Conservation (phyloP, 2,888 invertebrate genomes). For the Netelia melanura region DNA sequence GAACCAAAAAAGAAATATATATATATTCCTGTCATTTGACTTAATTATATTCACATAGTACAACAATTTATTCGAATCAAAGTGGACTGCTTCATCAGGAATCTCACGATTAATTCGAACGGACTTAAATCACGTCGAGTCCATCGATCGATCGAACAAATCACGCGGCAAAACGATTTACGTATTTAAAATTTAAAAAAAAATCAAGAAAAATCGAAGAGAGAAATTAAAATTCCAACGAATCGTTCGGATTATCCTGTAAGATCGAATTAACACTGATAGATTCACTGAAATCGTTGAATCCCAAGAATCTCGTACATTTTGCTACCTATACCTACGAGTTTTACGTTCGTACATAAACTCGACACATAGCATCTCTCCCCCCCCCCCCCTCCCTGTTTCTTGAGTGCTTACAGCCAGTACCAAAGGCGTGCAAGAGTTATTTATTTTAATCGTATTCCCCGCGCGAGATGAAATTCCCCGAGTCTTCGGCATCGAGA, state of each 20-base stretch:
- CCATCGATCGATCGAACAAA: constrained; percentile 1
- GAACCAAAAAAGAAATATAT: not conserved
- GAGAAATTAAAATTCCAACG: constrained; percentile 51
- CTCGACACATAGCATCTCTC: not conserved
- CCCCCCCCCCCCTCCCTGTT: not conserved
- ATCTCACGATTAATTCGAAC: not conserved
- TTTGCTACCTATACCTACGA: constrained; percentile 37
- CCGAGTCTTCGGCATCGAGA: constrained; percentile 52
- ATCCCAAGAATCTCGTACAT: constrained; percentile 57
- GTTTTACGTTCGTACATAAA: constrained; percentile 22
- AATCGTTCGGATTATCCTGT: constrained; percentile 36
- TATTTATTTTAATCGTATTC: constrained; percentile 71
- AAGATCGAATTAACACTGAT: constrained; percentile 42
- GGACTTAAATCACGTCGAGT: not conserved
- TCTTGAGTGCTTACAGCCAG: constrained; percentile 31
- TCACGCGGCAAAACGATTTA: not conserved
- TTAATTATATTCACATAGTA: not conserved
- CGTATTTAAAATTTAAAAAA: not conserved
- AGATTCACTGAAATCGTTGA: constrained; percentile 51
- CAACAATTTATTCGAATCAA: too few species aligned
- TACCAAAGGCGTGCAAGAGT: constrained; percentile 57
- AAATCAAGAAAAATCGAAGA: not conserved
- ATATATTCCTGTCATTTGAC: not conserved
- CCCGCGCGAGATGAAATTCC: constrained; percentile 64
- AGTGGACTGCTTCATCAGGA: too few species aligned